Base-by-base conservation (phyloP, 1,140 invertebrate genomes). In the Portunus trituberculatus region DNA sequence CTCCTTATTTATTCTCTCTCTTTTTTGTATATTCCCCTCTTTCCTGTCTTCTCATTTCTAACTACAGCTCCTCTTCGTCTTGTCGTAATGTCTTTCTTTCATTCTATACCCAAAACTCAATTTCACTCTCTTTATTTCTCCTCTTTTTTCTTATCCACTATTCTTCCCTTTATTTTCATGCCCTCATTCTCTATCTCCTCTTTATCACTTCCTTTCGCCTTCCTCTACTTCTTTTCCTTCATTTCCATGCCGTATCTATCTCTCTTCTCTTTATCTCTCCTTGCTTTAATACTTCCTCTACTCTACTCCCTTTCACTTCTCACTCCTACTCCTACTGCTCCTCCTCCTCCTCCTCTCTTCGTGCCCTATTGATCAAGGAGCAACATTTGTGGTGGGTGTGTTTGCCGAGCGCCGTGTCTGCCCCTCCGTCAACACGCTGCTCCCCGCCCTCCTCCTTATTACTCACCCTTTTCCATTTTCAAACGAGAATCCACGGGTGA, bases 401-500 rank as follows among this genome's bases (percentile, higher is more conserved):
- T 76, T 76, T 76, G n/a, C 67, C n/a, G 67, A 76, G 67, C 67
- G 67, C 0, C 67, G 67, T 76, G 67, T 76, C 67, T 76, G 67
- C 20, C 20, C 8, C 67, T 76, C 67, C 67, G 67, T 76, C 67
- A 76, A 76, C 67, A 76, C 67, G 67, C 67, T 25, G 20, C 67
- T n/a, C 67, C 20, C 67, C 67, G 67, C 67, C 8, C 67, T 76
- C n/a, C 67, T 76, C 67, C 67, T 76, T 76, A 76, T 76, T 76
- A 76, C 67, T 76, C 67, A n/a, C 67, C 67, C 67, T 76, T 76
- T 76, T 76, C 67, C 67, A 76, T 76, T 76, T 76, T n/a, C 67
- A 76, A 76, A 76, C 67, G 67, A 76, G 67, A n/a, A 76, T 76
- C 67, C 67, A n/a, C 67, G 25, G 67, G 20, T n/a, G 20, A 76